These are phyloP conservation scores for Zosterops japonicus DNA, from an alignment of 2,113 vertebrate species.

Conservation along the genomic window DNA sequence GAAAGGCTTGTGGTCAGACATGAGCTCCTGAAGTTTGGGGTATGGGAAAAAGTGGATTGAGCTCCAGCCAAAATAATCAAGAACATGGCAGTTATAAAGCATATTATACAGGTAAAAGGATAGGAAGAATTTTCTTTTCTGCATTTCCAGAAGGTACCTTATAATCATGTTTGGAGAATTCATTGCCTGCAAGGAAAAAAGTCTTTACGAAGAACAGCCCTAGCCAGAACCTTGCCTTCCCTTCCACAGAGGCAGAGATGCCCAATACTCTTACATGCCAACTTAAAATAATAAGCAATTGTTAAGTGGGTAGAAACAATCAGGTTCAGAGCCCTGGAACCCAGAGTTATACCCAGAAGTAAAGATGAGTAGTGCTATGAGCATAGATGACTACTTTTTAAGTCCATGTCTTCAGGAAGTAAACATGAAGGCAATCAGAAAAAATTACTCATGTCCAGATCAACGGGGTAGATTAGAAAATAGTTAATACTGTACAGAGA, in stretches of 20 bases:
- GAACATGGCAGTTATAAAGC: not conserved
- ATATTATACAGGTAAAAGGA: not conserved
- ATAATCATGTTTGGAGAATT: not conserved
- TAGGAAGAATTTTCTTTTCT: not conserved
- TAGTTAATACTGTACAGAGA: not conserved
- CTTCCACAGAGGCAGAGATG: not conserved
- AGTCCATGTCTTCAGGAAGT: not conserved
- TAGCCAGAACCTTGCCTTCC: not conserved
- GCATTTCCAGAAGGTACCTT: not conserved
- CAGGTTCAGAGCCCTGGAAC: not conserved
- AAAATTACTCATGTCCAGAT: not conserved
- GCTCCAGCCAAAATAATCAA: not conserved
- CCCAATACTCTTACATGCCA: not conserved
- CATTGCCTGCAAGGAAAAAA: not conserved
- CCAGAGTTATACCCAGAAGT: not conserved
- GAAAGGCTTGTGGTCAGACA: not conserved
- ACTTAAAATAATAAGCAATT: not conserved
- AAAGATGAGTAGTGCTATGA: not conserved
- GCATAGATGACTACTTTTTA: not conserved
- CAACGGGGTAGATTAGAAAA: not conserved
- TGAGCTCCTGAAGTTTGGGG: not conserved
- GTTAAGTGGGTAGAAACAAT: not conserved
- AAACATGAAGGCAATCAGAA: not conserved
- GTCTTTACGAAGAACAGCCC: not conserved
- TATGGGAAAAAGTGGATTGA: not conserved